A percentile compares a stretch with the other conserved stretches of the same genome.
phyloP scores from a whole-genome alignment of 92 coral and sea anemone species.

The Palythoa grandis region DNA sequence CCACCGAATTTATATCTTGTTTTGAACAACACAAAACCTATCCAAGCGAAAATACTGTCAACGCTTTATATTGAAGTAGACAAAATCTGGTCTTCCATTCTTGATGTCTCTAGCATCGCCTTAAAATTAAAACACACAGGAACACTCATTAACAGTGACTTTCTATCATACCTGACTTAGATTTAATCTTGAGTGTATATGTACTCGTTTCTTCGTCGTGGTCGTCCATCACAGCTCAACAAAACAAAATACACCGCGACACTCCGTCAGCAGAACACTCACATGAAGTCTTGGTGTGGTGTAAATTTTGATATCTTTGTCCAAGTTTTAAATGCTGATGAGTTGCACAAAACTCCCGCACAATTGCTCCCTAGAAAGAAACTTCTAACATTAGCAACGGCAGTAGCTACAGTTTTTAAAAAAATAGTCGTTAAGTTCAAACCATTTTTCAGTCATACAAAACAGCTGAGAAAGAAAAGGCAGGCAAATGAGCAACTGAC shows the following conservation, averaged over 20 bases:
- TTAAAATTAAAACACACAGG: not conserved
- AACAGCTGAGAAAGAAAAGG: too few species aligned
- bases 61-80: not conserved
- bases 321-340: not conserved
- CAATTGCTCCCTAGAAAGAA: not conserved
- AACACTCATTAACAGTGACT: conserved; percentile 1
- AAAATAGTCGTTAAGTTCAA: not conserved
- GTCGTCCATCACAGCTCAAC: conserved; percentile 34
- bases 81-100: conserved; percentile 41
- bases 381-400: not conserved
- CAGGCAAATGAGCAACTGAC: conserved; percentile 31
- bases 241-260: conserved; percentile 36
- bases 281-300: not conserved
- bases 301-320: not conserved
- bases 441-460: too few species aligned
- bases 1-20: conserved; percentile 6
- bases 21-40: conserved; percentile 28
- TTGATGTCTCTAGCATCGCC: not conserved
- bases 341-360: not conserved
- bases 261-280: not conserved
- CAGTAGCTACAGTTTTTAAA: not conserved
- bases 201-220: conserved; percentile 40
- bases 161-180: conserved; percentile 44
- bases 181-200: conserved; percentile 40
- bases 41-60: conserved; percentile 33